Evolutionary conservation across 92 coral and sea anemone genomes (phyloP), one percentile per base, ranked within the genome.

Genomic region (Epizoanthus illoricatus): DNA sequence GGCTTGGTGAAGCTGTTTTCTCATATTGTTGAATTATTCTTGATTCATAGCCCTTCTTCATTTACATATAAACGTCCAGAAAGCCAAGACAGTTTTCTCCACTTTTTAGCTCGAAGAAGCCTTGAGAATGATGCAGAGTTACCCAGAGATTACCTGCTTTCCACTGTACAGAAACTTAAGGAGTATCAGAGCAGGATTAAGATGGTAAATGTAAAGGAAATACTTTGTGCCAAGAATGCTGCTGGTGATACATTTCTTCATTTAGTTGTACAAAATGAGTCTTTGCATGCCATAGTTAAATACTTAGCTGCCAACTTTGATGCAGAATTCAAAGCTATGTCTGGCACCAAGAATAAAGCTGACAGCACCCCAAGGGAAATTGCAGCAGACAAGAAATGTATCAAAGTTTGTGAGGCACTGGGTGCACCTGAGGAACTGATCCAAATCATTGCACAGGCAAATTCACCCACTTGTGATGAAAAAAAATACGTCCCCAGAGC

Each of bases 81-180:
- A 64, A 78, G 42, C 40, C 71, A 78, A 43, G 60, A 78, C 71
- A 63, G 13, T 20, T 78, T 78, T 15, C 71, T 78, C 11, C 82
- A 78, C 82, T 78, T 78, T 78, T 78, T 78, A 43, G 49, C 71
- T 63, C 82, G 49, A 21, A 63, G 42, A 62, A 62, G 82, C 71
- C 40, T 78, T 1, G 69, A 78, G 61, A 45, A 28, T 19, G 8
- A 20, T 18, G 82, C 45, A 28, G 65, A 56, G 3, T 64, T 78
- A 11, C 18, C 59, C 7, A 78, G 65, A 61, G 82, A 78, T 12
- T 78, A 78, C 45, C 71, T 78, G 33, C 82, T 78, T 4, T 59
- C 71, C 20, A 63, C 82, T 71, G 19, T 78, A 64, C 60, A 78
- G 57, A 78, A 78, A 17, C 45, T 78, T 41, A 78, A 63, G 72